Conservation (phyloP, 1,140 invertebrate species). For the Limonius californicus region DNA sequence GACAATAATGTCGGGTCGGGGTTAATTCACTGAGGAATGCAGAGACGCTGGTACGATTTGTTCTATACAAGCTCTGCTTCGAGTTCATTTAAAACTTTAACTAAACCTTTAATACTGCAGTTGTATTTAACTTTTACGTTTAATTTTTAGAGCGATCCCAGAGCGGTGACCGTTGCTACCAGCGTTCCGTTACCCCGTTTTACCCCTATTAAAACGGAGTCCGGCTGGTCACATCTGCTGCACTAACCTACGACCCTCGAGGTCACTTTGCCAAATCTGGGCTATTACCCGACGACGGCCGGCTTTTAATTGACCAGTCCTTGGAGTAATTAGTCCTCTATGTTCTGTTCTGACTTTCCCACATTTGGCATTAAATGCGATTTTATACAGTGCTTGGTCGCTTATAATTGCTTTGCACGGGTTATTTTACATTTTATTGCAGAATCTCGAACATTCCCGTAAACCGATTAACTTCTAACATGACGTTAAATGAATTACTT, state of each 20-base stretch:
- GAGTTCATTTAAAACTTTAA: conserved; percentile 8
- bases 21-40: conserved; percentile 36
- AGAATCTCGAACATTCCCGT: no score
- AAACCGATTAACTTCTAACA: no score
- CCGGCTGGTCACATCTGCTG: conserved; percentile 19
- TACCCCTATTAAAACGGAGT: conserved; percentile 11
- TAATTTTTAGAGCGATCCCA: conserved; percentile 8
- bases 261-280: conserved; percentile 30
- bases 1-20: conserved; percentile 36
- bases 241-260: conserved; percentile 25
- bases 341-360: conserved; percentile 15
- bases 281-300: conserved; percentile 23
- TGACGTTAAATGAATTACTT: no score
- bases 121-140: conserved; percentile 7
- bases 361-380: conserved; percentile 22
- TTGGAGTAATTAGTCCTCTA: conserved; percentile 31
- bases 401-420: no score
- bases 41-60: conserved; percentile 13
- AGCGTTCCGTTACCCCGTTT: not conserved
- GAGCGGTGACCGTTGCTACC: not conserved
- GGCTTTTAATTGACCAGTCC: conserved; percentile 30
- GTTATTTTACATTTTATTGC: no score
- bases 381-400: conserved; percentile 20
- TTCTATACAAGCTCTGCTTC: not conserved
- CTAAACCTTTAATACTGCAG: conserved; percentile 3